Evolutionary conservation across 2,888 invertebrate species (phyloP), one percentile per base, ranked within the genome.

Genomic region (Ophonus ardosiacus): DNA sequence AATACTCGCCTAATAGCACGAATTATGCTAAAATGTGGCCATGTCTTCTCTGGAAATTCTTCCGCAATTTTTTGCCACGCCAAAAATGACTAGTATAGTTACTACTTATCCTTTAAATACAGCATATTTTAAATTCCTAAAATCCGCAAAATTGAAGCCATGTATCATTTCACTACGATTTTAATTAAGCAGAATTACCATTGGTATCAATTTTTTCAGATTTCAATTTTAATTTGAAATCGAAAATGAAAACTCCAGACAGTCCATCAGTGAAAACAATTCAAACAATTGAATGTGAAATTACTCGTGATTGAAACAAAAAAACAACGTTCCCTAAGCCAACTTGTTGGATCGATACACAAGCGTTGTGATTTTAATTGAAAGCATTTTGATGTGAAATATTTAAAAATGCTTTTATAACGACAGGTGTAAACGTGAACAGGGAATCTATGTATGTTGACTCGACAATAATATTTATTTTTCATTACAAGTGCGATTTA

Each of bases 271-370:
- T 74, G 43, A 74, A 74, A 43, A 40, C 71, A 74, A 74, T 43
- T 43, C 71, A 74, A 18, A 74, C 71, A 74, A 74, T 74, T 74
- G 43, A 74, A 74, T 74, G 71, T 15, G 43, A 74, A 68, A 68
- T 68, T 74, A 43, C 71, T 74, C 43, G 71, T 74, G 43, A 74
- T 74, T 43, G 71, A 21, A 74, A 74, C 71, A 74, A 74, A 74
- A 68, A 74, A 74, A 74, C 71, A 74, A 43, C 71, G 18, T n/a
- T 74, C 21, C 43, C 43, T 43, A 74, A 43, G 40, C 43, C 71
- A 74, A 74, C 43, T 74, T 43, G 71, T 18, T 43, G 68, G 43
- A 74, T 74, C 71, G 71, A 74, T 74, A 74, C 13, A 10, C 40
- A 74, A 68, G 21, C 68, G 68, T 40, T 7, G 43, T 15, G 43